Conservation (phyloP, 2,113 vertebrate genomes). For the Solea senegalensis region DNA sequence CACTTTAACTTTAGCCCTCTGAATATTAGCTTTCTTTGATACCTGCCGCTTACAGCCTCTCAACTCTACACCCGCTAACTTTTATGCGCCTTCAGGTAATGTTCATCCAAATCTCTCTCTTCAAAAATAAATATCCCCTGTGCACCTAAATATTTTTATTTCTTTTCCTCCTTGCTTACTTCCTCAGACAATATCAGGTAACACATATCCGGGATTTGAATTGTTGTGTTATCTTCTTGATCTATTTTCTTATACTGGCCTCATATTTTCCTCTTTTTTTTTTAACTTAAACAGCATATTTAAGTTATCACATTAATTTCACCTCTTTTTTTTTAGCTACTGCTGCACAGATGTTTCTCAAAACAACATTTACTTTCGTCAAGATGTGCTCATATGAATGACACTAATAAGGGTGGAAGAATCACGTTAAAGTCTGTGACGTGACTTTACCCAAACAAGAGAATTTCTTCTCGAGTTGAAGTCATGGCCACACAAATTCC, state of each 20-base stretch:
- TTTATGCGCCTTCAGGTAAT: constrained; percentile 72
- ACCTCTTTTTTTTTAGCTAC: background rate
- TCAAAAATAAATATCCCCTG: constrained; percentile 64
- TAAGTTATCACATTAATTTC: background rate
- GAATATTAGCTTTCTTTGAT: constrained; percentile 78
- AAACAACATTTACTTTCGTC: background rate
- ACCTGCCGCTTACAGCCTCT: constrained; percentile 71
- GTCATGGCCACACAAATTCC: too few species aligned
- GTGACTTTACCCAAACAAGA: background rate
- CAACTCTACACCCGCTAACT: constrained; percentile 65
- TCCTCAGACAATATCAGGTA: background rate
- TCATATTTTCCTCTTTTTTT: background rate
- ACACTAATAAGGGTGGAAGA: constrained; percentile 1
- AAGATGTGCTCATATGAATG: background rate
- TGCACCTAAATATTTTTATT: constrained; percentile 54
- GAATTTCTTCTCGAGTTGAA: too few species aligned
- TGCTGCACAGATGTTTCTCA: too few species aligned
- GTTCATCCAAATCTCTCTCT: constrained; percentile 63
- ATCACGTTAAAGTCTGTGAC: background rate
- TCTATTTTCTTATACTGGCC: constrained; percentile 13
- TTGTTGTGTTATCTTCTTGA: constrained; percentile 15
- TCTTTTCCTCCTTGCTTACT: constrained; percentile 5
- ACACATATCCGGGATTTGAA: background rate
- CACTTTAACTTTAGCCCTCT: constrained; percentile 78
- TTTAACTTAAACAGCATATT: background rate